phyloP scores from a whole-genome alignment of 1,140 invertebrate genomes.

The Listronotus bonariensis region DNA sequence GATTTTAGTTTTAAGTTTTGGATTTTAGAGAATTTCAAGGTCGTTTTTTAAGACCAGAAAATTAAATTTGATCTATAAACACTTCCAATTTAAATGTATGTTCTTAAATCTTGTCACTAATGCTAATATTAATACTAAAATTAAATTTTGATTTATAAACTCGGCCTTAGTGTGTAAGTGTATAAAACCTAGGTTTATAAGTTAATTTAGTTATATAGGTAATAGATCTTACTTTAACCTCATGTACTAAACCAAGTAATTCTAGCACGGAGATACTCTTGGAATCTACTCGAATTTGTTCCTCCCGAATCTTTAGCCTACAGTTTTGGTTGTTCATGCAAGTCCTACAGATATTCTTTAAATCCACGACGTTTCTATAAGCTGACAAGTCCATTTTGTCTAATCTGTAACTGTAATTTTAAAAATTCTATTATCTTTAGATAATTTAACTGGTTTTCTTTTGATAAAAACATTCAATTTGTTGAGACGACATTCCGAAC shows the following conservation, averaged over 20 bases:
- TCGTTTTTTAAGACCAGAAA: too few species aligned
- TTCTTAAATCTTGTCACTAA: too few species aligned
- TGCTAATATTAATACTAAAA: too few species aligned
- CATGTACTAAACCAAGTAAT: constrained; percentile 37
- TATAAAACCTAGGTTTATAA: too few species aligned
- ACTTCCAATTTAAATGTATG: too few species aligned
- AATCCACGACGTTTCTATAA: constrained; percentile 30
- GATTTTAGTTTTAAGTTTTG: too few species aligned
- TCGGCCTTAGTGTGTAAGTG: too few species aligned
- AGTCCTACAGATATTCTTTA: constrained; percentile 42
- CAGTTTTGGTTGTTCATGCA: constrained; percentile 37
- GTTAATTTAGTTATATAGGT: constrained; percentile 1
- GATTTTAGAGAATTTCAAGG: too few species aligned
- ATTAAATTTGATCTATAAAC: too few species aligned
- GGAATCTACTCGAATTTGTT: constrained; percentile 33
- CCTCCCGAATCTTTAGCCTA: constrained; percentile 35
- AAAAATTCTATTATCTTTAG: constrained; percentile 1
- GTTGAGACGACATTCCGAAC: too few species aligned
- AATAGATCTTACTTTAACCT: constrained; percentile 35
- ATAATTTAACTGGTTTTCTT: not conserved
- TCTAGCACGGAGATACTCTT: constrained; percentile 34
- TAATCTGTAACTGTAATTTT: not conserved
- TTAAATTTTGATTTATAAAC: too few species aligned
- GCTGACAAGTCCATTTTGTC: constrained; percentile 26
- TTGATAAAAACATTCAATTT: not conserved